These are phyloP conservation scores for Ganaspis sp. DNA, from an alignment of 1,140 invertebrate species.

Conservation along the genomic window DNA sequence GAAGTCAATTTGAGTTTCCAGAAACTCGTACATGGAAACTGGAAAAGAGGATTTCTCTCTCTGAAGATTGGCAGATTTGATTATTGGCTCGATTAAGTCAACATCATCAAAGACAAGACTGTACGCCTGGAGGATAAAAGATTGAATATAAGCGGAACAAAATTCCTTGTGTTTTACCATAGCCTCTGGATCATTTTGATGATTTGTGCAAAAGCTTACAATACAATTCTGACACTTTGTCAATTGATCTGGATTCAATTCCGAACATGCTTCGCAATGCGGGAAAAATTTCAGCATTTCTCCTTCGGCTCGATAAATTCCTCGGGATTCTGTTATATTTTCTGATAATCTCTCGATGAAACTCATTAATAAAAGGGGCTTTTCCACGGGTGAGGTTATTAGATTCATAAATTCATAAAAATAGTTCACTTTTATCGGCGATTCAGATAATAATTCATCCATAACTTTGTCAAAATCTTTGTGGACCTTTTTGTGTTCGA, in stretches of 20 bases:
- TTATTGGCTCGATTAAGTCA: background rate
- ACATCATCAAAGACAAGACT: background rate
- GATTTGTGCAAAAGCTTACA: background rate
- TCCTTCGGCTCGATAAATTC: background rate
- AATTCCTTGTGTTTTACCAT: background rate
- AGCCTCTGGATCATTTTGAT: background rate
- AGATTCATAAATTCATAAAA: conserved; percentile 2
- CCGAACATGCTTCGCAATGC: background rate
- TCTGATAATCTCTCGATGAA: background rate
- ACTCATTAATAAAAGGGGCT: background rate
- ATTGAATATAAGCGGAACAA: background rate
- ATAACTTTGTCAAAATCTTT: conserved; percentile 78
- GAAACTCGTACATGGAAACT: background rate
- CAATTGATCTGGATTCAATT: background rate
- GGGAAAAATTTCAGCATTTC: background rate
- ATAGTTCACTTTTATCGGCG: background rate
- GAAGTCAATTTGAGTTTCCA: background rate
- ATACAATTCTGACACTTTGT: background rate
- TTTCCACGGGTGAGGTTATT: background rate
- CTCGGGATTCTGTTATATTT: background rate
- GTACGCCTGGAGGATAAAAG: background rate
- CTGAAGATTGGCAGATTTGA: background rate
- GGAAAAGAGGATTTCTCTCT: background rate
- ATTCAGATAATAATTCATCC: conserved; percentile 42
- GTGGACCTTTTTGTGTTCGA: background rate